Evolutionary conservation across 2,113 vertebrate species (phyloP).

Genomic region (Nesoenas mayeri): DNA sequence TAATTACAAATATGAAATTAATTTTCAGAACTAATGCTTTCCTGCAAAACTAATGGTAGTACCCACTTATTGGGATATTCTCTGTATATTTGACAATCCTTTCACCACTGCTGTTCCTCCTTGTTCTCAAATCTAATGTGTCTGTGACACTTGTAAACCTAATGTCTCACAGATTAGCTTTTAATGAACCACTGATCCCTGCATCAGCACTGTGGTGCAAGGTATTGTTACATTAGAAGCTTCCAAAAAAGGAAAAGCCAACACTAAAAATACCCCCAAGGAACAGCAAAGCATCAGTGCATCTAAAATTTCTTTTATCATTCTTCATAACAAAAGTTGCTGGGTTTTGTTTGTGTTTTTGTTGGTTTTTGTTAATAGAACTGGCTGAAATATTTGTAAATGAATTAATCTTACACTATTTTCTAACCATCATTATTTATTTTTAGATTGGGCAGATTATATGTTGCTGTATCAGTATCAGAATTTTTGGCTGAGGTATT

Average conservation of each 20-base stretch:
- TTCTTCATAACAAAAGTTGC: neutral
- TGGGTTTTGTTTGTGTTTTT: too few species aligned
- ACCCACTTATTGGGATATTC: neutral
- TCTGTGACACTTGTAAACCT: slow-evolving; percentile 10
- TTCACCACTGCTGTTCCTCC: neutral
- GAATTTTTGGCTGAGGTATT: slow-evolving; percentile 52
- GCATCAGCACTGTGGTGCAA: slow-evolving; percentile 27
- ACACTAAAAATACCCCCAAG: slow-evolving; percentile 19
- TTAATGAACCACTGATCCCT: slow-evolving; percentile 41
- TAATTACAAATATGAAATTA: slow-evolving; percentile 13
- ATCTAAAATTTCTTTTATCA: slow-evolving; percentile 20
- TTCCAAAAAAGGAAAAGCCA: slow-evolving; percentile 54
- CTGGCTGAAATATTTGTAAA: slow-evolving; percentile 51
- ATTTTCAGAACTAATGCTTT: slow-evolving; percentile 55
- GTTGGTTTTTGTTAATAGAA: neutral
- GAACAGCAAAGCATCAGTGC: neutral
- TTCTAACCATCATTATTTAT: slow-evolving; percentile 54
- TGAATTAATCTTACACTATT: slow-evolving; percentile 42
- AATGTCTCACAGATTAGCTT: slow-evolving; percentile 24
- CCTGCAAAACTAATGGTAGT: slow-evolving; percentile 27
- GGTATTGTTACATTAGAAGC: slow-evolving; percentile 31
- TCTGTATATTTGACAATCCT: slow-evolving; percentile 42
- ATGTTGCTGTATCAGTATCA: slow-evolving; percentile 43
- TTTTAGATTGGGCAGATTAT: slow-evolving; percentile 49
- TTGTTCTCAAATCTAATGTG: slow-evolving; percentile 26